Percentiles rank a stretch among this genome's conserved stretches.
Conservation (phyloP, 2,888 invertebrate species). For the Protophormia terraenovae region DNA sequence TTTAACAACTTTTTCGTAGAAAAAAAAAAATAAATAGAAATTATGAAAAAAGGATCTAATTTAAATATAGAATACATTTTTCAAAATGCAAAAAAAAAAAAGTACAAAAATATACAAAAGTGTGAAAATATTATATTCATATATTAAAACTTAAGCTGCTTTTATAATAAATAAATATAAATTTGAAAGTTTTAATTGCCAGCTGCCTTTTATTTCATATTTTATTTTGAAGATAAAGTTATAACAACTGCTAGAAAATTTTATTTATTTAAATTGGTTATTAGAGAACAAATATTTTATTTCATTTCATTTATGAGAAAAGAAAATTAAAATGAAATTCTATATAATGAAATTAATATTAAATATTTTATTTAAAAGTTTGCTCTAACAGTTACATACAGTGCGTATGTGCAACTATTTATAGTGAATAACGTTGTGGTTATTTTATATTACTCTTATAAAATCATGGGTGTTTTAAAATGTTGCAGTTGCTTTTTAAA, state of each 20-base stretch:
- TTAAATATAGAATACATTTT: neutral
- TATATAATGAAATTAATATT: neutral
- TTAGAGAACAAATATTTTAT: neutral
- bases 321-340: neutral
- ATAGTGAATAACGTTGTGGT: neutral
- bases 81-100: neutral
- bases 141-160: conserved; percentile 11
- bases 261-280: neutral
- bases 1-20: neutral
- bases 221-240: neutral
- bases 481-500: neutral
- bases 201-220: conserved; percentile 2
- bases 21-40: neutral
- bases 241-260: neutral
- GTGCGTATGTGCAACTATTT: neutral
- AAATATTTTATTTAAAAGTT: neutral
- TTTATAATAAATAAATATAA: neutral
- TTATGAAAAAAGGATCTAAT: neutral
- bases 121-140: neutral
- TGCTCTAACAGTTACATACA: neutral
- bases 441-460: neutral
- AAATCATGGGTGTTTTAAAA: neutral
- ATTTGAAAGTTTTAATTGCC: conserved; percentile 39
- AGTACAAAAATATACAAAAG: neutral
- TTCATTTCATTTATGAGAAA: neutral